Conservation (phyloP, 1,140 invertebrate species). For the Archivesica marissinica region DNA sequence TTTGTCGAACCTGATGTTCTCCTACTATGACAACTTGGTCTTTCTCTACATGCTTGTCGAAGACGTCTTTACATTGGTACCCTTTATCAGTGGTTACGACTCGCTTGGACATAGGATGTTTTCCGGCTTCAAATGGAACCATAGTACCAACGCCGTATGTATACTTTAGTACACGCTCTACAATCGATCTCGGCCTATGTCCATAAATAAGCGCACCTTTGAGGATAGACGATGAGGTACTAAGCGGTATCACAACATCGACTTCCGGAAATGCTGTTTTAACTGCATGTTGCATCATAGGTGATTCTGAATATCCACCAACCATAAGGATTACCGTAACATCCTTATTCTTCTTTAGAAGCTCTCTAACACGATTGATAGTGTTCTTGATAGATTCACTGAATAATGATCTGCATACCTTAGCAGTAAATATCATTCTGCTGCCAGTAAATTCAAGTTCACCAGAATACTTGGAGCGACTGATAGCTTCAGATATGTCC, state of each 20-base stretch:
- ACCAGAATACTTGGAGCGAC: neutral
- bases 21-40: neutral
- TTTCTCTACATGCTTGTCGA: conserved; percentile 19
- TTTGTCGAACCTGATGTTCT: neutral
- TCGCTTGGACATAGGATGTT: neutral
- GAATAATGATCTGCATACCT: neutral
- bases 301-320: conserved; percentile 38
- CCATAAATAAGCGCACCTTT: conserved; percentile 15
- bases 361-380: neutral
- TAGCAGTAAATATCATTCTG: neutral
- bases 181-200: neutral
- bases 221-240: neutral
- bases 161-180: neutral
- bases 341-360: neutral
- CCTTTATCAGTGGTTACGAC: neutral
- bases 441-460: neutral
- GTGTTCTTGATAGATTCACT: neutral
- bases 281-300: neutral
- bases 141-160: conserved; percentile 20
- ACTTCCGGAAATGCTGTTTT: neutral
- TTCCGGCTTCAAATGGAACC: neutral
- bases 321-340: conserved; percentile 29
- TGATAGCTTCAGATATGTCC: neutral
- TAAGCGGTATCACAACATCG: conserved; percentile 11
- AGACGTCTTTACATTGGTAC: neutral